phyloP scores from a whole-genome alignment of 2,888 invertebrate genomes.

The Busseola fusca region DNA sequence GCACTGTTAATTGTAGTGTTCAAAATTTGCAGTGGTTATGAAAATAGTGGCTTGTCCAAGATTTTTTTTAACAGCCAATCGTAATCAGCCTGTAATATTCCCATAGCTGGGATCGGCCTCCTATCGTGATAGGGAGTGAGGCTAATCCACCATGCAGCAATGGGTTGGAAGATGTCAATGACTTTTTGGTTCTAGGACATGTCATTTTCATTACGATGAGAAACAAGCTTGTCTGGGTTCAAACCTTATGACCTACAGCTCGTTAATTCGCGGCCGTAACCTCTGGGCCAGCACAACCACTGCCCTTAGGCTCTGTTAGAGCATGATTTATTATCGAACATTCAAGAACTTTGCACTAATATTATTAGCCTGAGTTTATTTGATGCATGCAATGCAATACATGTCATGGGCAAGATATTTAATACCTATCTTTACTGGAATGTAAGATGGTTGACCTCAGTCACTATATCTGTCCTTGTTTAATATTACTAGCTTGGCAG shows the following conservation, averaged over 20 bases:
- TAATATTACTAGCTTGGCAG: no score
- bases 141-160: no score
- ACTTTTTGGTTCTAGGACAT: no score
- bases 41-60: background rate
- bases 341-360: background rate
- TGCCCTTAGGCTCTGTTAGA: background rate
- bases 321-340: background rate
- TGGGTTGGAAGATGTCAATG: no score
- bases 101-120: background rate
- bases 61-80: background rate
- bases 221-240: no score
- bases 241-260: background rate
- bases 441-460: constrained; percentile 21
- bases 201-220: no score
- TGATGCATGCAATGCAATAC: constrained; percentile 1
- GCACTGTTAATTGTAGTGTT: background rate
- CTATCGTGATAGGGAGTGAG: no score
- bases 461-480: constrained; percentile 13
- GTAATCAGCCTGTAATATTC: background rate
- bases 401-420: constrained; percentile 3
- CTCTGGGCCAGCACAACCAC: background rate
- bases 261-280: background rate
- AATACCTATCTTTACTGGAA: constrained; percentile 30
- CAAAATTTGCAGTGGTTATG: background rate
- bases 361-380: background rate